Evolutionary conservation across 1,140 invertebrate genomes (phyloP), one percentile per base, ranked within the genome.

Genomic region (Uloborus diversus): DNA sequence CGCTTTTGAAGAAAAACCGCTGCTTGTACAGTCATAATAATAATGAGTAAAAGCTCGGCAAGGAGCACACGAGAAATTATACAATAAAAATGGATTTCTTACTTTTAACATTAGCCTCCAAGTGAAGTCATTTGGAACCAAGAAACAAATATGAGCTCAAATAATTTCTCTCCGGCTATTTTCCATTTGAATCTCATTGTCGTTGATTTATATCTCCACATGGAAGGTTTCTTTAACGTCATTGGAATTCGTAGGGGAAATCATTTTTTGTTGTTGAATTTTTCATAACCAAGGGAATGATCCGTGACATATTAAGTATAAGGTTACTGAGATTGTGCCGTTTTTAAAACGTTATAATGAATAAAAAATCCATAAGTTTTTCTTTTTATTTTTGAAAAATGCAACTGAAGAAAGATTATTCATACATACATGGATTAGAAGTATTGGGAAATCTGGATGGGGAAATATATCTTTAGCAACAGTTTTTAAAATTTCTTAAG

Each of bases 51-150:
- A 4, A 37, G n/a, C 27, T 30, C 17, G n/a, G 30, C 32, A 69
- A 56, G 66, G 28, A 53, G 56, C 25, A 25, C 59, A 17, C 20
- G 25, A 32, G 37, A 53, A 73, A 73, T 73, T 73, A 73, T 73
- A 73, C 57, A 73, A 73, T 73, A 57, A 73, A 73, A 73, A 73
- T 32, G 28, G 70, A 73, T 73, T 61, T 73, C 70, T 73, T 59
- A 61, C 57, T 73, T 73, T 73, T 73, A 73, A 49, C 70, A 61
- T 73, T 73, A 73, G 62, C 61, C 70, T 73, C 70, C 35, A 73
- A 61, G 57, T 73, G 56, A 61, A 73, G 53, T 49, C 53, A 37
- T 35, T 61, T 57, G 70, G 57, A 73, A 73, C 70, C 62, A 73
- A 61, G 57, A 73, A 73, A 73, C 68, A 71, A 71, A 59, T 59